Percentiles rank a stretch among this genome's conserved stretches.
Conservation (phyloP, 2,888 invertebrate genomes). For the Dasysyrphus albostriatus region DNA sequence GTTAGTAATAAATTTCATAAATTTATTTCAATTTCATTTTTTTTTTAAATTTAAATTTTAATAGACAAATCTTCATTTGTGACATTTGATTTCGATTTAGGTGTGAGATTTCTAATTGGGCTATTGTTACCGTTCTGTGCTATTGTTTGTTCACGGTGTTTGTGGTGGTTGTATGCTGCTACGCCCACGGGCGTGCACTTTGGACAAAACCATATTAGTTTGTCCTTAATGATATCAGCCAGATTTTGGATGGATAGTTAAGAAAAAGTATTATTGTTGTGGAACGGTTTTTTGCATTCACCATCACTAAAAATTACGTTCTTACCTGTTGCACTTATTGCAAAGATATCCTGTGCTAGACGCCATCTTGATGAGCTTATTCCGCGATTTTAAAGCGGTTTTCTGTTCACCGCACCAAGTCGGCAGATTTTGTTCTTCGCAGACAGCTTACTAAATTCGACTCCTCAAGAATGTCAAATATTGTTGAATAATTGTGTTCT, state of each 20-base stretch:
- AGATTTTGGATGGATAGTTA: background rate
- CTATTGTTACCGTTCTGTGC: conserved; percentile 9
- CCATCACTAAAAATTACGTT: too few relatives aligned
- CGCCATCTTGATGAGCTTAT: too few relatives aligned
- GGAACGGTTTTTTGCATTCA: too few relatives aligned
- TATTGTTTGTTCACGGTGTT: background rate
- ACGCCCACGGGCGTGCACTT: background rate
- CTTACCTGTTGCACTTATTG: too few relatives aligned
- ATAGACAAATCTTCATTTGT: conserved; percentile 4
- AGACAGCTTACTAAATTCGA: too few relatives aligned
- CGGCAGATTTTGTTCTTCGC: too few relatives aligned
- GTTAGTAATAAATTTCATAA: background rate
- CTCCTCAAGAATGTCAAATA: too few relatives aligned
- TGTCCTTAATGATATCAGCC: background rate
- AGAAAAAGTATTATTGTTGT: conserved; percentile 1
- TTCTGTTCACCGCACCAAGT: too few relatives aligned
- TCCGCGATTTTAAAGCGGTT: too few relatives aligned
- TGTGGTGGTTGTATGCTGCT: background rate
- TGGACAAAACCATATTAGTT: conserved; percentile 5
- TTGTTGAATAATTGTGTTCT: too few relatives aligned
- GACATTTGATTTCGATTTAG: background rate
- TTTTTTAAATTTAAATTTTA: background rate
- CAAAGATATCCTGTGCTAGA: too few relatives aligned
- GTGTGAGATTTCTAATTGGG: background rate
- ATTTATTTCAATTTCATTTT: conserved; percentile 1